Evolutionary conservation across 2,888 invertebrate genomes (phyloP).

Genomic region (Busseola fusca): DNA sequence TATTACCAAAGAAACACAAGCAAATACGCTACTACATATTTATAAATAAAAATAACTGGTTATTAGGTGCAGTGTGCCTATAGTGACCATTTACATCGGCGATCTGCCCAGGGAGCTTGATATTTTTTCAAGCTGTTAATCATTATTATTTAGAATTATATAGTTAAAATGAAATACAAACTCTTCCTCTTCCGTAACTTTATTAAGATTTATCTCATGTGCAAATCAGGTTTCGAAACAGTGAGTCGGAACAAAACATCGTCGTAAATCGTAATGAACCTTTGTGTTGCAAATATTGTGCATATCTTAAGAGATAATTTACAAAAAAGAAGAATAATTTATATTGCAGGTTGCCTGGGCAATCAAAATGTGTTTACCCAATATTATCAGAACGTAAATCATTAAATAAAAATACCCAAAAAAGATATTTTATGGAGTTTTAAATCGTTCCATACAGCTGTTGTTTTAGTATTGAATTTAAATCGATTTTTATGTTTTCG

Average conservation of each 20-base stretch:
- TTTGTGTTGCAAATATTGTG: slow-evolving; percentile 41
- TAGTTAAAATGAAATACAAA: slow-evolving; percentile 49
- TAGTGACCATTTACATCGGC: neutral
- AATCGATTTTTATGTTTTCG: slow-evolving; percentile 28
- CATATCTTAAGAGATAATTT: slow-evolving; percentile 34
- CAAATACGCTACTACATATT: neutral
- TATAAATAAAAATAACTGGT: neutral
- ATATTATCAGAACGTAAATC: slow-evolving; percentile 21
- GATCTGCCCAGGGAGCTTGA: neutral
- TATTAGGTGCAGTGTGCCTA: neutral
- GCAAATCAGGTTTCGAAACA: slow-evolving; percentile 56
- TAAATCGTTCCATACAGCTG: slow-evolving; percentile 21
- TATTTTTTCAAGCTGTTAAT: slow-evolving; percentile 16
- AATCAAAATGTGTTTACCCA: slow-evolving; percentile 21
- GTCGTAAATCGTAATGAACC: slow-evolving; percentile 35
- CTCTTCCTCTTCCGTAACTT: slow-evolving; percentile 57
- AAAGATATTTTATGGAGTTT: slow-evolving; percentile 25
- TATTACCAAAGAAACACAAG: no score
- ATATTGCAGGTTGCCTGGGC: slow-evolving; percentile 20
- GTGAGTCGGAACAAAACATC: slow-evolving; percentile 48
- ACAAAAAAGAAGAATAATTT: slow-evolving; percentile 17
- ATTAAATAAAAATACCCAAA: slow-evolving; percentile 24
- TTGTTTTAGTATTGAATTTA: slow-evolving; percentile 13
- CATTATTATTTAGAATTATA: slow-evolving; percentile 32
- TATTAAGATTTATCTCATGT: slow-evolving; percentile 52